Evolutionary conservation across 2,113 vertebrate species (phyloP), one percentile per base, ranked within the genome.

Genomic region (Poecilia latipinna): DNA sequence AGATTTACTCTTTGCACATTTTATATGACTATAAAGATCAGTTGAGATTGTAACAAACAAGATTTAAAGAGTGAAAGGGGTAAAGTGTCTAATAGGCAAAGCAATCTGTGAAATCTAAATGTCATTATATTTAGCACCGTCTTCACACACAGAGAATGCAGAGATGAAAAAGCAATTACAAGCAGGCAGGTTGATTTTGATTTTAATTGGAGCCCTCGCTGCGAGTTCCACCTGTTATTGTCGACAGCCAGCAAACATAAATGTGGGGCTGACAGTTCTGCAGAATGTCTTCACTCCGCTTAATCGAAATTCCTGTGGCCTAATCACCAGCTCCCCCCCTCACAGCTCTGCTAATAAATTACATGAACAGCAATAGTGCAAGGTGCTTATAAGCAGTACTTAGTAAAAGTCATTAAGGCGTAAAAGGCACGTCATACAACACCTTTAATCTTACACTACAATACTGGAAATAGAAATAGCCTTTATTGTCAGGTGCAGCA

Each of bases 191-290:
- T 87, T 91, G 82, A 89, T 90, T 90, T 86, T 91, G 89, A 91
- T 91, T 91, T 87, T 90, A 92, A 93, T 91, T 88, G 82, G 79
- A 77, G 78, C 80, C 31, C 86, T 78, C 33, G 72, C 89, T 90
- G 89, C 66, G 90, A 83, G 86, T 81, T 80, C 88, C 91, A 93
- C 90, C 90, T 91, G 89, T 90, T 93, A 83, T 75, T 66, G 39
- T 78, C 35, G 8, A 71, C 82, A 89, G 86, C 90, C 90, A 90
- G 78, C 84, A 82, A 79, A 86, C 72, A 82, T 77, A 74, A 90
- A 82, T 71, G 84, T 77, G 73, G 37, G 74, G 32, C 61, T 86
- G 84, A 82, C 82, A 82, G 66, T 74, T 37, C 74, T 72, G 72
- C 42, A 67, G 73, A 87, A 78, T 72, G 80, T 71, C 70, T 66